Conservation (phyloP, 2,888 invertebrate species). For the Ferrisia virgata region DNA sequence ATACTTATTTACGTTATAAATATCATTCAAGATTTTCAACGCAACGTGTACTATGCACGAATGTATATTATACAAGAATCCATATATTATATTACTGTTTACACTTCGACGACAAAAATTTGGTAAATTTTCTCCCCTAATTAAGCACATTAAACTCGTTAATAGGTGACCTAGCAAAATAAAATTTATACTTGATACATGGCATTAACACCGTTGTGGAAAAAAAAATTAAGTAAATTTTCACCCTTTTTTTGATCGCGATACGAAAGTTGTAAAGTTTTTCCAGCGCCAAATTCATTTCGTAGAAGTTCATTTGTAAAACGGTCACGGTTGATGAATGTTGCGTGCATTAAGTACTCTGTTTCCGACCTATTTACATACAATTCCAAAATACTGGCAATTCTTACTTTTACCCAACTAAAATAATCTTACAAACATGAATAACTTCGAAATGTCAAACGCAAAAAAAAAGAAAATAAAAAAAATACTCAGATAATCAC, state of each 20-base stretch:
- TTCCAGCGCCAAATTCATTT: constrained; percentile 25
- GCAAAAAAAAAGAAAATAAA: background rate
- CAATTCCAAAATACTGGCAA: constrained; percentile 19
- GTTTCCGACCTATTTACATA: constrained; percentile 29
- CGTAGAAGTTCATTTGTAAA: constrained; percentile 16
- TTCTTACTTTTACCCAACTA: constrained; percentile 14
- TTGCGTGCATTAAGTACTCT: constrained; percentile 21
- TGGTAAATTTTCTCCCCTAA: no score
- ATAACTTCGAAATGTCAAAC: background rate
- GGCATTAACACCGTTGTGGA: background rate
- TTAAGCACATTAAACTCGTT: background rate
- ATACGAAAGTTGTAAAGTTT: background rate
- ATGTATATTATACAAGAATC: no score
- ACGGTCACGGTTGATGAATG: constrained; percentile 28
- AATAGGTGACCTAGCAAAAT: background rate
- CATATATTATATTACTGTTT: no score
- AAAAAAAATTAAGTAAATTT: background rate
- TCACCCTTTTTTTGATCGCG: background rate
- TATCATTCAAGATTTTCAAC: no score
- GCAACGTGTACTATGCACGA: no score
- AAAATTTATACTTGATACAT: background rate
- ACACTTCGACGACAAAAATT: no score
- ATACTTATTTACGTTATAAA: no score
- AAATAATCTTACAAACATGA: constrained; percentile 24
- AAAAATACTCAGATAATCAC: background rate